Conservation (phyloP, 2,113 vertebrate genomes). For the Acinonyx jubatus region DNA sequence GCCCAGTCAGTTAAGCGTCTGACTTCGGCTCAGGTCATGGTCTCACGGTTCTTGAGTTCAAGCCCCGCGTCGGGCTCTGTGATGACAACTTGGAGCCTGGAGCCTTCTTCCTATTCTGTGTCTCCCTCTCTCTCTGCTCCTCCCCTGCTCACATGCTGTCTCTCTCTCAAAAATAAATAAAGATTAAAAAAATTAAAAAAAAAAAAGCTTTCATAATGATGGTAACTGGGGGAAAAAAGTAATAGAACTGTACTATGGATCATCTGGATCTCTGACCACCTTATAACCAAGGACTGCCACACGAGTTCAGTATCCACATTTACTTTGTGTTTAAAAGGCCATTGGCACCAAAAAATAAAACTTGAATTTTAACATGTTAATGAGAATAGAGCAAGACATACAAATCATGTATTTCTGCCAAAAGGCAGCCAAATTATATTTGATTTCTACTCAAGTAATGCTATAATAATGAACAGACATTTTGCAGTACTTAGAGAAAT, state of each 20-base stretch:
- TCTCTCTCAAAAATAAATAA: no score
- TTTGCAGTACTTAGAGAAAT: not conserved
- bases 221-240: not conserved
- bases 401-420: not conserved
- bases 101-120: no score
- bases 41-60: no score
- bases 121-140: no score
- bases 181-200: no score
- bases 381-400: not conserved
- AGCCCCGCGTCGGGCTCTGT: no score
- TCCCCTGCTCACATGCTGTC: no score
- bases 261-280: not conserved
- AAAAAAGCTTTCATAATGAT: not conserved
- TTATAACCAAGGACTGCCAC: not conserved
- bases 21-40: no score
- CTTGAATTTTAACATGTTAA: not conserved
- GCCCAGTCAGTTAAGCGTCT: no score
- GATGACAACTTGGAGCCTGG: no score
- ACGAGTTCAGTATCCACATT: not conserved
- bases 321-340: not conserved
- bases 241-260: not conserved
- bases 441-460: not conserved
- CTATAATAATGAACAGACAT: not conserved
- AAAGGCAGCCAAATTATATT: not conserved
- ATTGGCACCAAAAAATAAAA: not conserved